These are phyloP conservation scores for Anguilla anguilla DNA, from an alignment of 2,797 vertebrate species.

Conservation along the genomic window DNA sequence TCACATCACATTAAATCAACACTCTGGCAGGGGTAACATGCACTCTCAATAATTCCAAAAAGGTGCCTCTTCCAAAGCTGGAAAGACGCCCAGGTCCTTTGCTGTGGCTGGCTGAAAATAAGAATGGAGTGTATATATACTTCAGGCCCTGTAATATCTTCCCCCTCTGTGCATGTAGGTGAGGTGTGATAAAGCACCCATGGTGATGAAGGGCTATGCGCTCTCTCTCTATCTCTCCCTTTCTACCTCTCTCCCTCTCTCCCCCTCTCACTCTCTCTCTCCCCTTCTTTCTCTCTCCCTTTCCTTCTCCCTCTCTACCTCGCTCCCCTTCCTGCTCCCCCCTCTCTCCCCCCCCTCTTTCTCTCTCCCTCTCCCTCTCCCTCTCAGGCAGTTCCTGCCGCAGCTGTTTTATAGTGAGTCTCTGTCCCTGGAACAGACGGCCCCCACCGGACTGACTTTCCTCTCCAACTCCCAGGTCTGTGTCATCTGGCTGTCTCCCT, in stretches of 20 bases:
- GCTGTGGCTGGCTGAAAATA: not conserved
- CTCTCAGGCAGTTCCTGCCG: constrained; percentile 38
- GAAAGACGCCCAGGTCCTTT: not conserved
- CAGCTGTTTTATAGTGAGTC: constrained; percentile 40
- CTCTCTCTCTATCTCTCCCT: not conserved
- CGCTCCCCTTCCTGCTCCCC: constrained; percentile 38
- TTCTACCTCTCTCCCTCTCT: not conserved
- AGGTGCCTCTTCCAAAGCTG: not conserved
- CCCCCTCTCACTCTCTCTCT: not conserved
- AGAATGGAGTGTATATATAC: not conserved
- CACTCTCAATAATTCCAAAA: not conserved
- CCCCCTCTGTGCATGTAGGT: not conserved
- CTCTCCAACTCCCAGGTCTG: constrained; percentile 38
- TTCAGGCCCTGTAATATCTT: not conserved
- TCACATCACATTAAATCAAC: not conserved
- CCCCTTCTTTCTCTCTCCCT: not conserved
- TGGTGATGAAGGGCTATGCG: not conserved
- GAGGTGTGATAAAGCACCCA: not conserved
- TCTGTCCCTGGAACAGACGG: constrained; percentile 43
- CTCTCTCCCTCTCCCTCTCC: not conserved
- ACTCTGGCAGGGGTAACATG: not conserved
- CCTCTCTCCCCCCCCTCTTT: not conserved
- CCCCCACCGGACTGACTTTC: constrained; percentile 36
- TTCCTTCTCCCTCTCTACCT: not conserved
- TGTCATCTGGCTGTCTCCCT: not conserved